Conservation (phyloP, 2,113 vertebrate genomes). For the Montifringilla adamsi region DNA sequence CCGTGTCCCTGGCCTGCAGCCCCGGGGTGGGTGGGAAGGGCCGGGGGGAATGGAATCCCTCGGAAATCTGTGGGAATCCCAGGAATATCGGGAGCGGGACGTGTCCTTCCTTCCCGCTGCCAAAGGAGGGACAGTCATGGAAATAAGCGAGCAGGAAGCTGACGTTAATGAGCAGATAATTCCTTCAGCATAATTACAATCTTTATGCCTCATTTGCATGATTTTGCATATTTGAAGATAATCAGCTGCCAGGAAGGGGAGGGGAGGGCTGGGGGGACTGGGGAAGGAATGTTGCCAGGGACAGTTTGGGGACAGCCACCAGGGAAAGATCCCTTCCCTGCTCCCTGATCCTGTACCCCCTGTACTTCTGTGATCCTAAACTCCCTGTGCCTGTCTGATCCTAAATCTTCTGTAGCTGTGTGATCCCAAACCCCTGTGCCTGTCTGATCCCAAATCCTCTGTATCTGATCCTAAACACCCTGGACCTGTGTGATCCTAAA, state of each 20-base stretch:
- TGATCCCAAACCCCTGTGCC: background rate
- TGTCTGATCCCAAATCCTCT: background rate
- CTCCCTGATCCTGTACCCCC: background rate
- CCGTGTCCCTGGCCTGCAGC: background rate
- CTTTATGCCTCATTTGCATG: conserved; percentile 26
- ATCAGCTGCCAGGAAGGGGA: background rate
- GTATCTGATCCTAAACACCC: too few relatives aligned
- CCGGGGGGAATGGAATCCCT: background rate
- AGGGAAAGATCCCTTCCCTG: background rate
- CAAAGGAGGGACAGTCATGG: background rate
- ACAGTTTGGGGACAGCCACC: background rate
- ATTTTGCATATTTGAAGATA: conserved; percentile 12
- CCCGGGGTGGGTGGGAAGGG: too few relatives aligned
- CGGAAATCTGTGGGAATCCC: background rate
- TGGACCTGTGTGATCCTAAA: background rate
- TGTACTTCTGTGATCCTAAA: background rate
- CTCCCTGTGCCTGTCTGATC: background rate
- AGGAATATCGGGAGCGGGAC: background rate
- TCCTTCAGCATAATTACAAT: conserved; percentile 9
- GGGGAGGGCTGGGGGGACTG: background rate
- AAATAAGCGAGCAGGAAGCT: conserved; percentile 44
- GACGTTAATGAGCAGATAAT: conserved; percentile 53
- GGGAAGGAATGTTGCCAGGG: background rate
- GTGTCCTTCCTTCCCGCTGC: background rate
- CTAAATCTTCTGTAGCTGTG: background rate